Conservation (phyloP, 2,888 invertebrate genomes). For the Dryadula phaetusa region DNA sequence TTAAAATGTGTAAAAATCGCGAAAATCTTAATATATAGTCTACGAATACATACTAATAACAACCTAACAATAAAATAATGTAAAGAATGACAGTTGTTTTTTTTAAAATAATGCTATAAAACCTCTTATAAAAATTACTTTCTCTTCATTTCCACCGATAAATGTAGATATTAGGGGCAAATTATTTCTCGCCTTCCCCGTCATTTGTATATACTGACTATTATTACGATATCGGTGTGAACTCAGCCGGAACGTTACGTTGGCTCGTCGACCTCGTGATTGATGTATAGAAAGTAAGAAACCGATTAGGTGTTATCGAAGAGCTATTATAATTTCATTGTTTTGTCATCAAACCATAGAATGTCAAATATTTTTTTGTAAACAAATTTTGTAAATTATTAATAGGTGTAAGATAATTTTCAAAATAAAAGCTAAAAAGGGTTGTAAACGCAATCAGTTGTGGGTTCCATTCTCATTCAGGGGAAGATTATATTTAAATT, state of each 20-base stretch:
- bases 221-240: constrained; percentile 66
- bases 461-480: no score
- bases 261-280: constrained; percentile 62
- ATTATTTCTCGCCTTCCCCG: constrained; percentile 55
- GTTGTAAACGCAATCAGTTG: no score
- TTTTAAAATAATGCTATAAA: neutral
- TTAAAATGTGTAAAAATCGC: no score
- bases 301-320: constrained; percentile 58
- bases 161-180: constrained; percentile 40
- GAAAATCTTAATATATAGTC: no score
- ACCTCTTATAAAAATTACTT: neutral
- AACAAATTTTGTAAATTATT: no score
- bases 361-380: no score
- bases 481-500: no score
- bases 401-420: no score
- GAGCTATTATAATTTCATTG: constrained; percentile 51
- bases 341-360: constrained; percentile 41
- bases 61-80: no score
- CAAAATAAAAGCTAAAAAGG: no score
- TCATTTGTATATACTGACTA: constrained; percentile 57
- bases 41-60: no score
- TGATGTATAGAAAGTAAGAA: constrained; percentile 76
- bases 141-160: neutral
- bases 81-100: no score
- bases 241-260: constrained; percentile 66